These are phyloP conservation scores for Oxyscelio sp. DNA, from an alignment of 2,888 invertebrate species.

Conservation along the genomic window DNA sequence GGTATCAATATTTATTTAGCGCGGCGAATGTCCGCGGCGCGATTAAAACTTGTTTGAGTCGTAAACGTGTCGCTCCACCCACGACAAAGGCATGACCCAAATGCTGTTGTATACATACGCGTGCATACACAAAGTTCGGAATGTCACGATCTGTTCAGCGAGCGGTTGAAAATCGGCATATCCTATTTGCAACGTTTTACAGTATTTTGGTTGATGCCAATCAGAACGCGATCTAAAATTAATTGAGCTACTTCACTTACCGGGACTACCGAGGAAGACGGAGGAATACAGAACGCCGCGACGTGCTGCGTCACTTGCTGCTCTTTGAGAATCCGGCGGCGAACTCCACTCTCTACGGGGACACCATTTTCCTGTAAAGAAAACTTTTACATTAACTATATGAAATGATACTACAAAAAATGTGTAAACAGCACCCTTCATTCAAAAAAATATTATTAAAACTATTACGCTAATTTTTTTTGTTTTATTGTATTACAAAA, in stretches of 20 bases:
- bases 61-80: too few species aligned
- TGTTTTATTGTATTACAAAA: too few species aligned
- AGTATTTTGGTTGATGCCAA: conserved; percentile 33
- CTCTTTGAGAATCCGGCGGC: conserved; percentile 93
- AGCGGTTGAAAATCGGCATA: conserved; percentile 67
- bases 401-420: too few species aligned
- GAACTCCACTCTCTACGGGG: conserved; percentile 96
- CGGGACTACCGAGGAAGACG: conserved; percentile 97
- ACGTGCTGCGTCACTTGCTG: conserved; percentile 92
- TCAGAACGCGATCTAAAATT: conserved; percentile 68
- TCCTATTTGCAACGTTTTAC: conserved; percentile 19
- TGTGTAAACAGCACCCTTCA: too few species aligned
- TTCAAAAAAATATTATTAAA: too few species aligned
- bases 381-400: too few species aligned
- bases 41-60: too few species aligned
- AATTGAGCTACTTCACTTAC: conserved; percentile 89
- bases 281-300: conserved; percentile 96
- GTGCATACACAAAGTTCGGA: conserved; percentile 48
- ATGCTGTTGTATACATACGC: conserved; percentile 53
- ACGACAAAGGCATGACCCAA: too few species aligned
- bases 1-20: conserved; percentile 88
- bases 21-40: too few species aligned
- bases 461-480: too few species aligned
- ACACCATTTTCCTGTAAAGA: conserved; percentile 95
- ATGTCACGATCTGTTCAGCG: conserved; percentile 72